Percentiles rank a stretch among this genome's conserved stretches.
phyloP scores from a whole-genome alignment of 2,113 vertebrate species.

The Crotalus viridis region DNA sequence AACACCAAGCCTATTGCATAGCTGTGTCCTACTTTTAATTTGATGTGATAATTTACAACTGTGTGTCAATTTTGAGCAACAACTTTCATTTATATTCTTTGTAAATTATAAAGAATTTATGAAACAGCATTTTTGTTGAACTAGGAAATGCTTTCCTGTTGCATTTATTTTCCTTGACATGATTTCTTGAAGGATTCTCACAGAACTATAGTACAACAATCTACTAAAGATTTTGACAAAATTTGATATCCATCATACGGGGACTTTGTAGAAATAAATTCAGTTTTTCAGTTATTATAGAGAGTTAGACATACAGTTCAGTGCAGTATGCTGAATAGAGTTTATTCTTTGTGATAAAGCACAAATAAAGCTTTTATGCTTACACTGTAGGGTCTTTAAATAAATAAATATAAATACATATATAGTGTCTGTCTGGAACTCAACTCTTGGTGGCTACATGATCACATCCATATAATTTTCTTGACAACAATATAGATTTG shows the following conservation, averaged over 20 bases:
- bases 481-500: background rate
- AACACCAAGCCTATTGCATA: slow-evolving; percentile 1
- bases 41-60: background rate
- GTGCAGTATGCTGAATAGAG: background rate
- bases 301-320: background rate
- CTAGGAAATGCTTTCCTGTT: background rate
- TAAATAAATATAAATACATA: background rate
- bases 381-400: background rate
- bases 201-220: background rate
- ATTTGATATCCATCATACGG: background rate
- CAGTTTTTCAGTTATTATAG: no score
- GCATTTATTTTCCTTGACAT: background rate
- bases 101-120: background rate
- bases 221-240: background rate
- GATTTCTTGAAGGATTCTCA: background rate
- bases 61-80: background rate
- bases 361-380: background rate
- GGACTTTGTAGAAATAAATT: background rate
- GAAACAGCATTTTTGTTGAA: background rate
- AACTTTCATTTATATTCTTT: background rate
- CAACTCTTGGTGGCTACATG: background rate
- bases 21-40: background rate
- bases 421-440: background rate
- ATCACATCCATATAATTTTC: background rate
- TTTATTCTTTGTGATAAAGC: background rate